A percentile compares a stretch with the other conserved stretches of the same genome.
Evolutionary conservation across 2,888 invertebrate species (phyloP).

Genomic region (Oithona nana): DNA sequence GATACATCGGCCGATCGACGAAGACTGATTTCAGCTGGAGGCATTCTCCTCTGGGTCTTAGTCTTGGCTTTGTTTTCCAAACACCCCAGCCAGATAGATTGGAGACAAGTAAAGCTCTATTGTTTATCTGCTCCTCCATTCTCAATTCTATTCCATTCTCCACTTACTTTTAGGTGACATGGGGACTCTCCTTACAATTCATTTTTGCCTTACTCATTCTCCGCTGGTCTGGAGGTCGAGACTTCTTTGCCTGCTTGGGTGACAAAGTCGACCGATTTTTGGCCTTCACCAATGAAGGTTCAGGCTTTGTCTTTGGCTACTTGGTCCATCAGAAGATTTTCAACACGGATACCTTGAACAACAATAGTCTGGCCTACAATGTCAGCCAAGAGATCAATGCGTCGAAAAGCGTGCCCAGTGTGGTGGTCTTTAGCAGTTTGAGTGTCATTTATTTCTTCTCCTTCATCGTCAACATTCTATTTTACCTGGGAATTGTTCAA

Average conservation of each 20-base stretch:
- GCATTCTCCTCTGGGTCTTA: conserved; percentile 41
- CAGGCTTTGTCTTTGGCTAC: conserved; percentile 60
- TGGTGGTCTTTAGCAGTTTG: conserved; percentile 2
- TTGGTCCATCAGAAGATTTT: conserved; percentile 22
- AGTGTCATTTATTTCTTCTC: conserved; percentile 25
- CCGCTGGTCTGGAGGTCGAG: conserved; percentile 56
- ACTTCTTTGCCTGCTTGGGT: conserved; percentile 47
- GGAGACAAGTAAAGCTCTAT: conserved; percentile 33
- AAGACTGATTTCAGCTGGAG: conserved; percentile 47
- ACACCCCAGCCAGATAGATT: conserved; percentile 34
- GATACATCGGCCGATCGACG: conserved; percentile 32
- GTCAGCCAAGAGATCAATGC: conserved; percentile 3
- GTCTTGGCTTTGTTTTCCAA: conserved; percentile 44
- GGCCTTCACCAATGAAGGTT: conserved; percentile 54
- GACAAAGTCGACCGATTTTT: conserved; percentile 53
- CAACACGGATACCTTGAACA: conserved; percentile 34
- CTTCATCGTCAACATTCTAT: conserved; percentile 68
- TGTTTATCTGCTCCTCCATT: too few relatives aligned
- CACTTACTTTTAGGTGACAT: conserved; percentile 52
- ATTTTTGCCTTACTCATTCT: conserved; percentile 63
- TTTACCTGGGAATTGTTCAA: conserved; percentile 74
- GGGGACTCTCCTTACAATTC: conserved; percentile 66
- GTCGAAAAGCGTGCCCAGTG: not conserved
- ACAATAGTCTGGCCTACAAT: not conserved
- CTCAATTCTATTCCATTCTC: too few relatives aligned